A percentile compares a stretch with the other conserved stretches of the same genome.
Evolutionary conservation across 2,888 invertebrate species (phyloP).

Genomic region (Volucella bombylans): DNA sequence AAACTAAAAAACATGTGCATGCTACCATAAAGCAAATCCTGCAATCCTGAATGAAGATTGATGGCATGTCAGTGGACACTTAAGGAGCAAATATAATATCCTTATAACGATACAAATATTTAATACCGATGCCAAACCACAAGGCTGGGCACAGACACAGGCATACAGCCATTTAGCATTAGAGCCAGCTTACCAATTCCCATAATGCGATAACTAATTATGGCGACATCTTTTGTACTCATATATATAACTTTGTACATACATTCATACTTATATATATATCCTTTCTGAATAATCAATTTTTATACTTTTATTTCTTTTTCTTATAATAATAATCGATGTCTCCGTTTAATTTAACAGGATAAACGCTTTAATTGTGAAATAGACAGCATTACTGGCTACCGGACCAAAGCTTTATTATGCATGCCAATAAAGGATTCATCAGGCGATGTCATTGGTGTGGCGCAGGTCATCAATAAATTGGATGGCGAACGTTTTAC

Average conservation of each 20-base stretch:
- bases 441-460: constrained; percentile 96
- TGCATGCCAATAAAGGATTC: constrained; percentile 98
- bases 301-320: background rate
- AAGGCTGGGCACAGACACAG: too few species aligned
- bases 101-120: constrained; percentile 52
- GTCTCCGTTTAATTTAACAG: constrained; percentile 82
- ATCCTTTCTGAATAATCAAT: background rate
- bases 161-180: constrained; percentile 26
- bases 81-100: constrained; percentile 30
- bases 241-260: constrained; percentile 8
- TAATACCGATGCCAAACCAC: constrained; percentile 34
- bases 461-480: constrained; percentile 98
- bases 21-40: constrained; percentile 54
- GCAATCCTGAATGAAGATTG: constrained; percentile 53
- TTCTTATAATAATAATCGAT: constrained; percentile 9
- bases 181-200: constrained; percentile 34
- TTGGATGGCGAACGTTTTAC: constrained; percentile 93
- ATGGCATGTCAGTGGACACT: constrained; percentile 45
- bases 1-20: constrained; percentile 11
- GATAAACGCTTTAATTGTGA: constrained; percentile 95
- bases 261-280: background rate
- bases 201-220: constrained; percentile 50
- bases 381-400: constrained; percentile 96
- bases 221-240: constrained; percentile 24
- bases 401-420: constrained; percentile 94